Conservation (phyloP, 2,113 vertebrate species). For the Eulemur macaco region DNA sequence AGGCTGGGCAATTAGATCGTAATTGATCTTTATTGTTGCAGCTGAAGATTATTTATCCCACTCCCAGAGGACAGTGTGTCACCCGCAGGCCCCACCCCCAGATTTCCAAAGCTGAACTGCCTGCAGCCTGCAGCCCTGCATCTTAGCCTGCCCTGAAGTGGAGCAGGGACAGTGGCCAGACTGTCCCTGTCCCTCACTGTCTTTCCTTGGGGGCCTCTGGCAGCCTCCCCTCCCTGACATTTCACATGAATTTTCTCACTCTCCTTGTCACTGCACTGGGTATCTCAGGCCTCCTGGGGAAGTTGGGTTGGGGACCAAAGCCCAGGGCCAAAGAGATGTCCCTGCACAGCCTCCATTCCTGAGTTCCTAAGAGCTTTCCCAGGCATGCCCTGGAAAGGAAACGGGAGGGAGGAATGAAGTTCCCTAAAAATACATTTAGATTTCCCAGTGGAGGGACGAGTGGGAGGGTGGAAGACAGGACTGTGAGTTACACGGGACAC, state of each 20-base stretch:
- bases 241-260: neutral
- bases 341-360: neutral
- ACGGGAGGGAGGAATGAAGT: conserved; percentile 20
- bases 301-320: neutral
- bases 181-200: neutral
- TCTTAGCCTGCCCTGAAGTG: neutral
- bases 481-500: neutral
- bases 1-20: conserved; percentile 55
- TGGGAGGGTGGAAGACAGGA: neutral
- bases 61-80: neutral
- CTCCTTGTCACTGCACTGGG: neutral
- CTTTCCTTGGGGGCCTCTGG: neutral
- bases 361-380: conserved; percentile 36
- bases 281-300: neutral
- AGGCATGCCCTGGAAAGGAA: conserved; percentile 62
- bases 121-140: neutral
- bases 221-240: no score
- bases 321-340: neutral
- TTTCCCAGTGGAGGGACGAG: conserved; percentile 44
- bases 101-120: neutral
- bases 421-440: conserved; percentile 68
- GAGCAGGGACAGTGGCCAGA: neutral
- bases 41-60: conserved; percentile 42
- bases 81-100: neutral
- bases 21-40: conserved; percentile 63